These are phyloP conservation scores for Vulpes vulpes DNA, from an alignment of 2,113 vertebrate genomes.

Conservation along the genomic window DNA sequence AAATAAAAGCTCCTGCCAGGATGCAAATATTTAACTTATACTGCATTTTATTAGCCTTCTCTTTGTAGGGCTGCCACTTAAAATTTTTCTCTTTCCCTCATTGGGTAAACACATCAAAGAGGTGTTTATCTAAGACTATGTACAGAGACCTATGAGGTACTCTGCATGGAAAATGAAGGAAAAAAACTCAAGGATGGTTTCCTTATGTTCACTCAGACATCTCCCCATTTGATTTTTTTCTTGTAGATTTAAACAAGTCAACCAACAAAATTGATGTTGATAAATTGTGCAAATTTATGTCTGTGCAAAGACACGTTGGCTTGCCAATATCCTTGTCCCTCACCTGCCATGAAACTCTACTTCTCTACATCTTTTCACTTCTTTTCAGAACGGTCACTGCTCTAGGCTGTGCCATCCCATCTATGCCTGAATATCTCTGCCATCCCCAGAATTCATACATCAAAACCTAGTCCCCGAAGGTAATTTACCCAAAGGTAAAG, in stretches of 20 bases:
- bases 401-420: too few relatives aligned
- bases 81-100: background rate
- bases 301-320: background rate
- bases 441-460: background rate
- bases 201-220: background rate
- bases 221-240: background rate
- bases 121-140: background rate
- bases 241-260: background rate
- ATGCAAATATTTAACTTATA: conserved; percentile 62
- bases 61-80: background rate
- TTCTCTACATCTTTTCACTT: background rate
- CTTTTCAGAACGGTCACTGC: background rate
- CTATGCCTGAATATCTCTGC: background rate
- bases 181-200: background rate
- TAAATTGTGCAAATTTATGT: background rate
- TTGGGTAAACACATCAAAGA: conserved; percentile 31
- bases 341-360: background rate
- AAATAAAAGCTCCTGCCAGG: background rate
- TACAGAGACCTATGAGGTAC: background rate
- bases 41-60: conserved; percentile 47
- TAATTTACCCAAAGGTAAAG: background rate
- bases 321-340: background rate
- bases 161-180: background rate
- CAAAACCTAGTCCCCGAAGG: background rate
- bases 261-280: background rate